These are phyloP conservation scores for Coenonympha glycerion DNA, from an alignment of 2,888 invertebrate genomes.

Conservation along the genomic window DNA sequence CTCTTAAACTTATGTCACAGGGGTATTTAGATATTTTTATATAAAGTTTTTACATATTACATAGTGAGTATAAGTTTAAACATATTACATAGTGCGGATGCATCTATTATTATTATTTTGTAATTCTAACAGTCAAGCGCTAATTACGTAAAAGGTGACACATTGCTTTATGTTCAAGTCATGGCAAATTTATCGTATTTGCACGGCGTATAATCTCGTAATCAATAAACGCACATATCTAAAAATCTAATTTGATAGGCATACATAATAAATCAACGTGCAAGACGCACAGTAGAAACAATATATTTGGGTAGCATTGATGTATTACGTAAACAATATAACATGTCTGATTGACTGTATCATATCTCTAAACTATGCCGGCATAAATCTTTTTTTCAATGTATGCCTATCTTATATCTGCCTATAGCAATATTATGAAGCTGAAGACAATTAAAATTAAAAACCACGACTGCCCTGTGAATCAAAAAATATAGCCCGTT, in stretches of 20 bases:
- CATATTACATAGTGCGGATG: not conserved
- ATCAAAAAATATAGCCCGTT: too few species aligned
- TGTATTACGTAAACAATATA: slow-evolving; percentile 9
- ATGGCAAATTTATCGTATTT: not conserved
- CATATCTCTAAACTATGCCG: not conserved
- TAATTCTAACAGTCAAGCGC: not conserved
- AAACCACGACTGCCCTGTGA: too few species aligned
- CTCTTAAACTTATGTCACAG: too few species aligned
- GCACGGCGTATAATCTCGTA: not conserved
- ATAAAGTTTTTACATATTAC: too few species aligned
- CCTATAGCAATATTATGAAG: too few species aligned
- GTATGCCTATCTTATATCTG: too few species aligned
- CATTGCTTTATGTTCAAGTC: not conserved
- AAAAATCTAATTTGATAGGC: not conserved
- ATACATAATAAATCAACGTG: slow-evolving; percentile 1
- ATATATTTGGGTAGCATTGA: slow-evolving; percentile 3
- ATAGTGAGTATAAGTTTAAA: too few species aligned
- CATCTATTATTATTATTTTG: not conserved
- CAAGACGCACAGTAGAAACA: not conserved
- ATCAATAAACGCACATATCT: not conserved
- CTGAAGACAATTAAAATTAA: too few species aligned
- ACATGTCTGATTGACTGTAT: slow-evolving; percentile 1
- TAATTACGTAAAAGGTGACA: slow-evolving; percentile 7
- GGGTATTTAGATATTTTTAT: too few species aligned
- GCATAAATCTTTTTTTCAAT: not conserved